Conservation (phyloP, 2,888 invertebrate genomes). For the Apamea sordens region DNA sequence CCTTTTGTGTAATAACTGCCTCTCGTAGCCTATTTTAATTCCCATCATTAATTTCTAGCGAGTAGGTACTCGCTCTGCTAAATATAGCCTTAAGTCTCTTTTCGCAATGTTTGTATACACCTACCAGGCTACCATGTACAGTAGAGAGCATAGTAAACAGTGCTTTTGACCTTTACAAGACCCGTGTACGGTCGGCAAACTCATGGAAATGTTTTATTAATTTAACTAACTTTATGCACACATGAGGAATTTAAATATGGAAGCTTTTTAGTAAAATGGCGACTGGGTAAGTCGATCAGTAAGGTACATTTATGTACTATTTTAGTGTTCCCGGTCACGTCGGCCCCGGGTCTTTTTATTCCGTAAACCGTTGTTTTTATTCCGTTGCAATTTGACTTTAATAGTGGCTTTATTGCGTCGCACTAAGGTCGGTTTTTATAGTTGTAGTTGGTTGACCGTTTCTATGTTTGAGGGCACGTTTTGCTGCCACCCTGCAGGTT, state of each 20-base stretch:
- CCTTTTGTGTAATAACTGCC: neutral
- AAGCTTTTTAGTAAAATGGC: slow-evolving; percentile 23
- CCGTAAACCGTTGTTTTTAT: slow-evolving; percentile 29
- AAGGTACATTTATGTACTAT: slow-evolving; percentile 3
- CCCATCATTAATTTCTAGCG: neutral
- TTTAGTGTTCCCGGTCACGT: slow-evolving; percentile 32
- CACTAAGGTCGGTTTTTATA: slow-evolving; percentile 7
- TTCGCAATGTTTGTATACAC: slow-evolving; percentile 27
- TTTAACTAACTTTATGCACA: slow-evolving; percentile 25
- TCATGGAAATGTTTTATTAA: slow-evolving; percentile 41
- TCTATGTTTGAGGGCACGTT: neutral
- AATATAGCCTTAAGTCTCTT: slow-evolving; percentile 21
- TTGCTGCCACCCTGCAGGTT: neutral
- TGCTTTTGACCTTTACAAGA: slow-evolving; percentile 53
- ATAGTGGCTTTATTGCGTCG: neutral
- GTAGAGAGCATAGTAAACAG: slow-evolving; percentile 46
- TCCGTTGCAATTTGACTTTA: slow-evolving; percentile 5
- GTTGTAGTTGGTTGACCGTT: neutral
- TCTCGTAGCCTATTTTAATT: neutral
- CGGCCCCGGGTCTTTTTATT: slow-evolving; percentile 21
- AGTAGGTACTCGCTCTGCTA: slow-evolving; percentile 10
- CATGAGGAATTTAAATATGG: slow-evolving; percentile 34
- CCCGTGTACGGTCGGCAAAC: slow-evolving; percentile 49
- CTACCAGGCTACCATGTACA: slow-evolving; percentile 32
- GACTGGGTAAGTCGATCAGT: slow-evolving; percentile 3